phyloP scores from a whole-genome alignment of 2,113 vertebrate genomes.

The Gyps fulvus region DNA sequence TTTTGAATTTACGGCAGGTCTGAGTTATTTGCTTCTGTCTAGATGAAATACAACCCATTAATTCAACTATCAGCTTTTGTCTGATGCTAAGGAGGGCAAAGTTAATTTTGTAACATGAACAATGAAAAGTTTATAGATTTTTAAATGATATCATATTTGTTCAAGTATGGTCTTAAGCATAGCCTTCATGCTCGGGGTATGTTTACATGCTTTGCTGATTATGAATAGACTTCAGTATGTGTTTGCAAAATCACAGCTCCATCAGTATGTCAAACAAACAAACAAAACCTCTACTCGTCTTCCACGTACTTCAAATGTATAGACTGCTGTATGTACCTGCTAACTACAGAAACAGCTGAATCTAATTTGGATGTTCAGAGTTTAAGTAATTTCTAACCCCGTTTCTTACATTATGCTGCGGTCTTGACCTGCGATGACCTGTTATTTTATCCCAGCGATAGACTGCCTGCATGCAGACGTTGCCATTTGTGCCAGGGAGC shows the following conservation, averaged over 20 bases:
- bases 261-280: not conserved
- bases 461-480: not conserved
- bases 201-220: not conserved
- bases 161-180: not conserved
- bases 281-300: not conserved
- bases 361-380: not conserved
- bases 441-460: not conserved
- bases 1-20: not conserved
- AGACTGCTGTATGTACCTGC: not conserved
- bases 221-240: not conserved
- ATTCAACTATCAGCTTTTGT: not conserved
- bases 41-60: not conserved
- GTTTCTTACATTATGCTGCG: fast-evolving
- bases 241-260: not conserved
- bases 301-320: fast-evolving
- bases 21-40: not conserved
- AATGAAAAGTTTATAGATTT: not conserved
- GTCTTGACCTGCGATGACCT: not conserved
- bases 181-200: not conserved
- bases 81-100: not conserved
- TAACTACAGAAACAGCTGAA: not conserved
- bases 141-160: not conserved
- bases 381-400: not conserved
- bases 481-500: not conserved
- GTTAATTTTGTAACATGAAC: not conserved